Percentiles rank a stretch among this genome's conserved stretches.
These are phyloP conservation scores for Melikaiella ostensackeni DNA, from an alignment of 2,888 invertebrate species.

Conservation along the genomic window DNA sequence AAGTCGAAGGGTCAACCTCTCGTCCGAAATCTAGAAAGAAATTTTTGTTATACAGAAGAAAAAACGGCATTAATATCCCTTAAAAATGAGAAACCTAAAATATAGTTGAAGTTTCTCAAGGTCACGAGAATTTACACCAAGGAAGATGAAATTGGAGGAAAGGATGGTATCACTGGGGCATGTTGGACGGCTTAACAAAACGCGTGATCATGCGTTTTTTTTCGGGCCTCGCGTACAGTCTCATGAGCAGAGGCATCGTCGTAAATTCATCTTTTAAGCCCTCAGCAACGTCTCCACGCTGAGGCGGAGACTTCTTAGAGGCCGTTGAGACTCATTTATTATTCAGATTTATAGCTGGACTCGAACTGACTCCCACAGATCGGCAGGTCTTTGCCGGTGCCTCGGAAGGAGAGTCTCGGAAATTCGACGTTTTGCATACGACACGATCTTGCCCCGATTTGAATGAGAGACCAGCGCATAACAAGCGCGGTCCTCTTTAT, in stretches of 20 bases:
- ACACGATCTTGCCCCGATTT: constrained; percentile 74
- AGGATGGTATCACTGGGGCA: not conserved
- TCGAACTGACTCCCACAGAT: constrained; percentile 76
- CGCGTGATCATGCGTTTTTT: constrained; percentile 38
- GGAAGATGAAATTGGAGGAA: not conserved
- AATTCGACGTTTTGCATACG: constrained; percentile 78
- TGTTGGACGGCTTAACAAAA: constrained; percentile 4
- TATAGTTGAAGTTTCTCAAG: not conserved
- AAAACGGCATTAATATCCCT: too few species aligned
- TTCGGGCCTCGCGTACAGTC: constrained; percentile 42
- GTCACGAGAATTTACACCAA: not conserved
- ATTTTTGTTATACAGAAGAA: too few species aligned
- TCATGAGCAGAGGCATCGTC: constrained; percentile 59
- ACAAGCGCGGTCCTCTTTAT: constrained; percentile 67
- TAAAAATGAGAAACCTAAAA: not conserved
- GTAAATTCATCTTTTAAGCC: constrained; percentile 75
- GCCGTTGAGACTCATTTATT: constrained; percentile 77
- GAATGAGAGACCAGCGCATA: constrained; percentile 71
- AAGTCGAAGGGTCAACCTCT: too few species aligned
- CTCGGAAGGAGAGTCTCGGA: constrained; percentile 66
- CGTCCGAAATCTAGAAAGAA: too few species aligned
- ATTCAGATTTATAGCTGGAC: constrained; percentile 77
- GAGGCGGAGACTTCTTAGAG: constrained; percentile 77
- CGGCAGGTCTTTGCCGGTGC: constrained; percentile 74
- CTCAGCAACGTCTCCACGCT: constrained; percentile 72